Evolutionary conservation across 2,113 vertebrate species (phyloP), one percentile per base, ranked within the genome.

Genomic region (Cyanistes caeruleus): DNA sequence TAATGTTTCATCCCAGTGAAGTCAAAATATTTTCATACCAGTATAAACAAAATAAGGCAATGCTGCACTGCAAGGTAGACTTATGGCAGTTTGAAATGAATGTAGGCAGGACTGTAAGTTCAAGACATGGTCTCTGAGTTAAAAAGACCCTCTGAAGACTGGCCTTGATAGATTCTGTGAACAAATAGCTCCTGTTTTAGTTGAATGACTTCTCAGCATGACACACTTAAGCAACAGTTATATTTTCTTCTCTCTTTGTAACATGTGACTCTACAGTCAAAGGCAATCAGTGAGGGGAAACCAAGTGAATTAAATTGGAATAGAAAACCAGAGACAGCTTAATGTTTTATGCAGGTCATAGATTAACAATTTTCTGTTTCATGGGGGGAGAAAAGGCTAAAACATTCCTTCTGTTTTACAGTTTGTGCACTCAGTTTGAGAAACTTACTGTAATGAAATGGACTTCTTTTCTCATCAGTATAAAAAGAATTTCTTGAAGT

Each of bases 261-360:
- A 95, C 94, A 97, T 97, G 97, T 97, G 96, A 97, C 81, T 95
- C 93, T 84, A 84, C 70, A 87, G 75, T 93, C 62, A 97, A 97
- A 97, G 87, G 81, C 89, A 90, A 56, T 98, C 94, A 96, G 60
- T 93, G 93, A 96, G 77, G 91, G 74, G 89, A 95, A 97, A 91
- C 81, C 69, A 95, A 97, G 76, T 95, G 96, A 97, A 82, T 85
- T 87, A 96, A 97, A 94, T 21, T 84, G 70, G 90, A 97, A 86
- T 91, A 75, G 95, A 97, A 96, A 95, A 87, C n/a, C 94, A 98
- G 96, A 97, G 94, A 75, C 52, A 73, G 91, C 86, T 97, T 96
- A 95, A 85, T 63, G 41, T 92, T 97, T 97, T 80, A 17, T 96
- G 22, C 84, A 97, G 84, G 91, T 96, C 92, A 95, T 77, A 97